Base-by-base conservation (phyloP, 2,888 invertebrate genomes). In the Endotricha flammealis region DNA sequence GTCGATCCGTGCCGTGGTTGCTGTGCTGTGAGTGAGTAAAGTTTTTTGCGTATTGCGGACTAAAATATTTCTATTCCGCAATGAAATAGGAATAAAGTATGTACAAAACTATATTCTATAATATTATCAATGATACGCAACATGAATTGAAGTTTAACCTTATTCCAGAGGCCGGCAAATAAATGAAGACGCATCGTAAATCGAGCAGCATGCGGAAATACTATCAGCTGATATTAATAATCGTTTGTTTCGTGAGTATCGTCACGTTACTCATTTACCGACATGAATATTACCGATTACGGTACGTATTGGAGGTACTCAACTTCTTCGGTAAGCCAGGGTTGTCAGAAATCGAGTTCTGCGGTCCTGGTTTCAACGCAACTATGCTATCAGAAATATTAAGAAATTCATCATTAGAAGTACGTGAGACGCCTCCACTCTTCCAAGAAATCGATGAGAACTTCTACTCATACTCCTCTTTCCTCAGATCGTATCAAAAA, bases 231-330 rank as follows among this genome's bases (percentile, higher is more conserved):
- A 78, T 91, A 33, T 86, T 96, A 33, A 79, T 94, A 34, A 74
- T 94, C 9, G 85, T 92, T 33, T 93, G 95, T 35, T 75, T 90
- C 46, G 67, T 93, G 20, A 95, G 95, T 69, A 83, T 95, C 20
- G 81, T 91, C 9, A 89, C 93, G 8, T 87, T 96, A 44, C 80
- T 96, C 12, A 90, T 95, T 60, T 96, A 96, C 67, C 91, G 95
- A 43, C 94, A 94, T 56, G 95, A 96, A 70, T 96, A 96, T 61
- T 93, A 94, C 65, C 91, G 92, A 28, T 79, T 96, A 0, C 90
- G 94, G 47, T 94, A 94, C 74, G 94, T 96, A 0, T 71, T 96
- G 8, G 93, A 94, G 78, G 95, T 95, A 5, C 89, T 96, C 3
- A 94, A 95, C 68, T 94, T 95, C 64, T 96, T 96, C 62, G 95